Evolutionary conservation across 1,140 invertebrate species (phyloP).

Genomic region (Drosophila watanabei): DNA sequence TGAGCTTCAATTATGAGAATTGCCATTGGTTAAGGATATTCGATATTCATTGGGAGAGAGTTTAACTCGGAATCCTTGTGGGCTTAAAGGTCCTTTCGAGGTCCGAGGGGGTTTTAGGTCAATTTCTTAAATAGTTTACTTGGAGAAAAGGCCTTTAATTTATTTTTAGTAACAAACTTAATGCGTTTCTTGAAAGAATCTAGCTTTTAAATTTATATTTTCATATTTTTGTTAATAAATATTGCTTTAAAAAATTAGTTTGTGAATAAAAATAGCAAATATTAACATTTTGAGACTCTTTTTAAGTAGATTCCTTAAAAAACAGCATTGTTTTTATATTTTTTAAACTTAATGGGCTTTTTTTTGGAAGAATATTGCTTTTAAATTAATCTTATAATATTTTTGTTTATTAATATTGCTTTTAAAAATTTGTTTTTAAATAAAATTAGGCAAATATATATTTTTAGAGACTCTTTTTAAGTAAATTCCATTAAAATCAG

Average conservation of each 20-base stretch:
- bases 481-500: no score
- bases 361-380: not conserved
- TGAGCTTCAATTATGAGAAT: conserved; percentile 9
- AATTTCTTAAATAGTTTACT: not conserved
- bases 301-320: not conserved
- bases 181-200: not conserved
- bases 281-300: not conserved
- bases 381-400: no score
- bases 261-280: not conserved
- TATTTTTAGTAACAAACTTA: not conserved
- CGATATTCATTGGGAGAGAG: not conserved
- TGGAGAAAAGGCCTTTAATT: not conserved
- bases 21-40: not conserved
- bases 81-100: not conserved
- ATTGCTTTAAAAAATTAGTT: no score
- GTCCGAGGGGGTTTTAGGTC: not conserved
- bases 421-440: no score
- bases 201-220: no score
- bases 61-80: not conserved
- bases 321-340: no score
- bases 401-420: no score
- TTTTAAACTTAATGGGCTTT: not conserved
- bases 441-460: not conserved
- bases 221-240: no score
- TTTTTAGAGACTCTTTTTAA: not conserved